A percentile compares a stretch with the other conserved stretches of the same genome.
Evolutionary conservation across 1,140 invertebrate species (phyloP).

Genomic region (Teleogryllus occipitalis): DNA sequence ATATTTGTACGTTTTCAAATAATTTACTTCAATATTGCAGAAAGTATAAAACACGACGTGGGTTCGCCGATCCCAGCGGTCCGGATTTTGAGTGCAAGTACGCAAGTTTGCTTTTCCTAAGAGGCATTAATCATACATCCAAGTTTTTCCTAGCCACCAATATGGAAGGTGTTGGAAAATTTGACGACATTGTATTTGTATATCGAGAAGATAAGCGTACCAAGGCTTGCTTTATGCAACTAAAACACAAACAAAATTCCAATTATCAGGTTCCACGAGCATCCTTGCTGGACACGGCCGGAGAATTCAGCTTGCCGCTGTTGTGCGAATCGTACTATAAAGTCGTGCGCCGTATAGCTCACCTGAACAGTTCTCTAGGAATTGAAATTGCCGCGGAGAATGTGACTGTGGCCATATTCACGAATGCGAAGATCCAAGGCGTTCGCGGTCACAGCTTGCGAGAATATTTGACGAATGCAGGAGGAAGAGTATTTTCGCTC

Average conservation of each 20-base stretch:
- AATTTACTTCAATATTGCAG: background rate
- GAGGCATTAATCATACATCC: background rate
- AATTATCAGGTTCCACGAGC: background rate
- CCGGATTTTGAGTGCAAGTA: background rate
- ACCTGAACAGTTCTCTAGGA: background rate
- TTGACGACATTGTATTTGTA: constrained; percentile 7
- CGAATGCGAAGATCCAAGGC: background rate
- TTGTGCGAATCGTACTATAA: background rate
- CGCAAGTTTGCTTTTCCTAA: constrained; percentile 3
- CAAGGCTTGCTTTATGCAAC: background rate
- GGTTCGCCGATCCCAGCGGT: constrained; percentile 4
- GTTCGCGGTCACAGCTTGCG: background rate
- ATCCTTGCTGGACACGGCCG: background rate
- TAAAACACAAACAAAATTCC: background rate
- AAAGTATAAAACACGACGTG: background rate
- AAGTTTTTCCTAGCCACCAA: constrained; percentile 7
- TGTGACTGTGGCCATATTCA: background rate
- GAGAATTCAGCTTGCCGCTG: background rate
- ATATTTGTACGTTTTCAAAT: too few species aligned
- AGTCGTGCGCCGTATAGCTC: background rate
- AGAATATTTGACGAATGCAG: background rate
- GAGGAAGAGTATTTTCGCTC: background rate
- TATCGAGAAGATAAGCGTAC: background rate
- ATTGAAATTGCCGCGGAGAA: background rate
- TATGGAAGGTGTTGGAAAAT: background rate